phyloP scores from a whole-genome alignment of 1,140 invertebrate species.

The Cyrtorhinus lividipennis region DNA sequence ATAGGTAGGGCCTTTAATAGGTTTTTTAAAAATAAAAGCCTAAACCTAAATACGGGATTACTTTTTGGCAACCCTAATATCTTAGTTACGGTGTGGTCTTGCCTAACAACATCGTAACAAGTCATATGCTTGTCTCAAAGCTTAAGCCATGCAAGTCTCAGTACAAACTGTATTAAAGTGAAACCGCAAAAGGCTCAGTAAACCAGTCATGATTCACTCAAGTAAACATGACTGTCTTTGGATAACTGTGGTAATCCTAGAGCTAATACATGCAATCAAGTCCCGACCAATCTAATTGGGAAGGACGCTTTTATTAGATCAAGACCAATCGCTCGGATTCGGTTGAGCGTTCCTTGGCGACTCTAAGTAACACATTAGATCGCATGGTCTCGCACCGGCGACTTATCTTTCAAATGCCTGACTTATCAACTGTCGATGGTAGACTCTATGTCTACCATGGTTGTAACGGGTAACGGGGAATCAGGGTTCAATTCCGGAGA shows the following conservation, averaged over 20 bases:
- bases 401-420: constrained; percentile 75
- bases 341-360: constrained; percentile 51
- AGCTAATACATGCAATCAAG: constrained; percentile 66
- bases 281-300: constrained; percentile 42
- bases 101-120: no score
- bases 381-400: constrained; percentile 55
- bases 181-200: constrained; percentile 69
- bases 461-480: constrained; percentile 62
- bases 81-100: no score
- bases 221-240: constrained; percentile 47
- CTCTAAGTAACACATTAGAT: constrained; percentile 66
- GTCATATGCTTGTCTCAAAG: constrained; percentile 65
- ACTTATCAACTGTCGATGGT: constrained; percentile 76
- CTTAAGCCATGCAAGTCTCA: constrained; percentile 67
- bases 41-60: no score
- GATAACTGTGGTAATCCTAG: constrained; percentile 82
- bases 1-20: no score
- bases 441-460: constrained; percentile 62
- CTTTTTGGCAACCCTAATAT: no score
- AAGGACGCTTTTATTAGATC: constrained; percentile 60
- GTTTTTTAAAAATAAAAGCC: no score
- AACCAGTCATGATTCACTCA: constrained; percentile 38
- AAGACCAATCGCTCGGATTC: constrained; percentile 39
- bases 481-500: constrained; percentile 52
- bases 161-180: constrained; percentile 50